Evolutionary conservation across 1,140 invertebrate species (phyloP).

Genomic region (Pseudobourletiella spinata): DNA sequence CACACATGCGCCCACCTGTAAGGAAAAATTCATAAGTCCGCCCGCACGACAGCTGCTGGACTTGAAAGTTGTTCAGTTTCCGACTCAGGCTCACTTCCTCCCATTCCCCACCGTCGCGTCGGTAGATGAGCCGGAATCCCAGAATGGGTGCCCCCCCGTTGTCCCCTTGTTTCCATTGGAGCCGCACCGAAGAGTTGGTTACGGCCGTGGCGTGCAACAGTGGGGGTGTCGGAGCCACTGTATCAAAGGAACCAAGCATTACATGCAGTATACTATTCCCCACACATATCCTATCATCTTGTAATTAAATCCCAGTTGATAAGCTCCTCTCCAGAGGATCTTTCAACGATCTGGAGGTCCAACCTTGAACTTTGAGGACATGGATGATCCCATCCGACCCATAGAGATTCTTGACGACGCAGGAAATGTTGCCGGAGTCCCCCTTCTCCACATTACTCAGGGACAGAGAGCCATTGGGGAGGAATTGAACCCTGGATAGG

Average conservation of each 20-base stretch:
- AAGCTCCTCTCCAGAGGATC: too few relatives aligned
- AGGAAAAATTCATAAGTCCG: slow-evolving; percentile 33
- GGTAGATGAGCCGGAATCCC: slow-evolving; percentile 37
- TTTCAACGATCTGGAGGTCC: too few relatives aligned
- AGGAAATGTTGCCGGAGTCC: slow-evolving; percentile 66
- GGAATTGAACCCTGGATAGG: background rate
- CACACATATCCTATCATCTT: too few relatives aligned
- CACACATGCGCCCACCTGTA: too few relatives aligned
- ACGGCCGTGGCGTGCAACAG: slow-evolving; percentile 45
- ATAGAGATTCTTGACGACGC: slow-evolving; percentile 60
- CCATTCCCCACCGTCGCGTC: slow-evolving; percentile 51
- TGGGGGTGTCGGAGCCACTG: slow-evolving; percentile 46
- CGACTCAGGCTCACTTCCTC: slow-evolving; percentile 45
- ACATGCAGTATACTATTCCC: slow-evolving; percentile 23
- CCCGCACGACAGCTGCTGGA: slow-evolving; percentile 51
- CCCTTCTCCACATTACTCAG: slow-evolving; percentile 64
- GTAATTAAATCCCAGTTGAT: too few relatives aligned
- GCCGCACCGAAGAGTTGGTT: slow-evolving; percentile 43
- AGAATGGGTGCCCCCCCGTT: slow-evolving; percentile 43
- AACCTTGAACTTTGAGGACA: slow-evolving; percentile 54
- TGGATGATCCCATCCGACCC: slow-evolving; percentile 56
- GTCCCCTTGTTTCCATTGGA: slow-evolving; percentile 49
- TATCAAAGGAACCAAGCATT: slow-evolving; percentile 24
- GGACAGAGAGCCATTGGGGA: slow-evolving; percentile 52
- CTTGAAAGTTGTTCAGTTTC: slow-evolving; percentile 44